phyloP scores from a whole-genome alignment of 2,888 invertebrate genomes.

The Ernsta delagoae region DNA sequence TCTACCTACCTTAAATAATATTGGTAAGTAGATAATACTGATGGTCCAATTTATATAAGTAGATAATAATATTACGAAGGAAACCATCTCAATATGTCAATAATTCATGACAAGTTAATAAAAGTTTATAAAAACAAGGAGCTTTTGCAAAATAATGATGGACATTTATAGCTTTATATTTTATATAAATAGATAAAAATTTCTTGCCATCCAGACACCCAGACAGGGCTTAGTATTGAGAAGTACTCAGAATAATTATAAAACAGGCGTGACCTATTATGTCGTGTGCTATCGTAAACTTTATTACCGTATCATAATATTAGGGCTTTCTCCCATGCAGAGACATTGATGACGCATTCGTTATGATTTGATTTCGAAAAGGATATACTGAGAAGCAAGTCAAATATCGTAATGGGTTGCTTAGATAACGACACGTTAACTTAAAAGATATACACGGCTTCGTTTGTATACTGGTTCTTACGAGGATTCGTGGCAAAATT shows the following conservation, averaged over 20 bases:
- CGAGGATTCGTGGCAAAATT: too few relatives aligned
- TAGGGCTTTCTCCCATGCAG: slow-evolving; percentile 48
- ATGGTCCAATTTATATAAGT: neutral
- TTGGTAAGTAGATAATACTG: neutral
- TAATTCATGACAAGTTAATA: neutral
- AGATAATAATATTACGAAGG: neutral
- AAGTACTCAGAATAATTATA: slow-evolving; percentile 5
- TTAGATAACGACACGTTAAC: neutral
- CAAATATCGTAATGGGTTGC: slow-evolving; percentile 26
- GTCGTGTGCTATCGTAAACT: slow-evolving; percentile 42
- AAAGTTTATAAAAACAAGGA: neutral
- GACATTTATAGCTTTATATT: too few relatives aligned
- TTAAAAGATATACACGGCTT: slow-evolving; percentile 30
- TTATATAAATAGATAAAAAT: too few relatives aligned
- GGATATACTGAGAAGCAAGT: slow-evolving; percentile 41
- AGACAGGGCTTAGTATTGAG: neutral
- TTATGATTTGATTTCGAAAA: slow-evolving; percentile 53
- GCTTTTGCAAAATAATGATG: neutral
- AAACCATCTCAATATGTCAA: neutral
- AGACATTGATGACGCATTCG: slow-evolving; percentile 56
- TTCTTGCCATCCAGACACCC: too few relatives aligned
- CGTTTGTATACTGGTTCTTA: neutral
- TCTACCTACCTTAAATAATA: neutral
- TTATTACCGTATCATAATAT: slow-evolving; percentile 47
- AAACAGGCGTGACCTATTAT: slow-evolving; percentile 8